Conservation (phyloP, 2,113 vertebrate genomes). For the Alexandromys fortis region DNA sequence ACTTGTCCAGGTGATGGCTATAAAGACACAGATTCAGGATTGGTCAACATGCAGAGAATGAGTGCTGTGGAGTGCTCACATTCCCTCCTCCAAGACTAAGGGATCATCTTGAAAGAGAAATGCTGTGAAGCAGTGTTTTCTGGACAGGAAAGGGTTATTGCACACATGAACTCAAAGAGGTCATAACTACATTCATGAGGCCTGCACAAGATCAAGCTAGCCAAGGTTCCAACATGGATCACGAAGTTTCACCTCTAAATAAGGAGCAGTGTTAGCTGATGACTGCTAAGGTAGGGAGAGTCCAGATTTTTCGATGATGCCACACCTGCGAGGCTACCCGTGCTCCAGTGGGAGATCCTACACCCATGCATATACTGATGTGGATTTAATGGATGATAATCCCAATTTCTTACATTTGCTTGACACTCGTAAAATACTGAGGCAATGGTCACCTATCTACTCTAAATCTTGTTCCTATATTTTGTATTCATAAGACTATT, state of each 20-base stretch:
- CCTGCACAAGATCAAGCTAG: neutral
- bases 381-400: neutral
- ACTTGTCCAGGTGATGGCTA: neutral
- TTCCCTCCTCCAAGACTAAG: neutral
- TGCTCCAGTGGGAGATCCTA: neutral
- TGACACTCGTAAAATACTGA: neutral
- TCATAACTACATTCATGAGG: neutral
- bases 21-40: neutral
- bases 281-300: neutral
- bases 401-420: neutral
- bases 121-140: neutral
- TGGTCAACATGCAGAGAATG: neutral
- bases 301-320: neutral
- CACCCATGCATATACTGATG: neutral
- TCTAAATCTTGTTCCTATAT: neutral
- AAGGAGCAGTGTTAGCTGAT: too few species aligned
- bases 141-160: neutral
- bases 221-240: neutral
- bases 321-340: neutral
- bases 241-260: neutral
- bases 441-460: neutral
- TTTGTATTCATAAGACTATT: neutral
- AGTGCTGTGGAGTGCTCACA: neutral
- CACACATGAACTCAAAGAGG: neutral
- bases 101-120: neutral